Percentiles rank a stretch among this genome's conserved stretches.
These are phyloP conservation scores for Campoplex nolae DNA, from an alignment of 2,888 invertebrate genomes.

Conservation along the genomic window DNA sequence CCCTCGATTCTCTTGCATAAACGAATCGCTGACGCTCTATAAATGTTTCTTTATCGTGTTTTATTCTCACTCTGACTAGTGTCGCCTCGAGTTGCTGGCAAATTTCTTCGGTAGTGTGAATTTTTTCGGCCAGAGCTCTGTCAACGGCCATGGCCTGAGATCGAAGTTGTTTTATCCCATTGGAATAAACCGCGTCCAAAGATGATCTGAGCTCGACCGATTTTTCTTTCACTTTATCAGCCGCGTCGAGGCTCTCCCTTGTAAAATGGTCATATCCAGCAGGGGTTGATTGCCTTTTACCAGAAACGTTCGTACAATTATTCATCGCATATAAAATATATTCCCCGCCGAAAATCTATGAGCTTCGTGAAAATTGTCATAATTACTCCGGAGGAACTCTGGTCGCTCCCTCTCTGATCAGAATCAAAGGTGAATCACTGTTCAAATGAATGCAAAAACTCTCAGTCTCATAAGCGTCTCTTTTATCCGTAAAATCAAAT, in stretches of 20 bases:
- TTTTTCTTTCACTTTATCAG: constrained; percentile 91
- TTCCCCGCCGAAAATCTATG: not conserved
- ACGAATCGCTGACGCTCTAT: not conserved
- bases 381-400: constrained; percentile 91
- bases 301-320: not conserved
- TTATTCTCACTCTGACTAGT: constrained; percentile 85
- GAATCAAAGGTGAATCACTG: constrained; percentile 89
- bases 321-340: not conserved
- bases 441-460: constrained; percentile 89
- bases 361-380: constrained; percentile 66
- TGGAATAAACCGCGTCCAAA: constrained; percentile 90
- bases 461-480: constrained; percentile 92
- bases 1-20: no score
- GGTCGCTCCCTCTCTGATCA: constrained; percentile 93
- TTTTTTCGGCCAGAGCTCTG: constrained; percentile 90
- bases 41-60: constrained; percentile 25
- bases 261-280: constrained; percentile 95
- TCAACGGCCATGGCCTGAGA: constrained; percentile 94
- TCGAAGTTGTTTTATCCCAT: constrained; percentile 92
- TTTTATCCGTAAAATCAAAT: constrained; percentile 97
- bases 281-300: constrained; percentile 90
- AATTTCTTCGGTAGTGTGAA: constrained; percentile 91
- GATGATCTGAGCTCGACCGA: constrained; percentile 90
- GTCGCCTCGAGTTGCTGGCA: constrained; percentile 90
- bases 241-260: constrained; percentile 90